Conservation (phyloP, 2,888 invertebrate genomes). For the Pteria penguin region DNA sequence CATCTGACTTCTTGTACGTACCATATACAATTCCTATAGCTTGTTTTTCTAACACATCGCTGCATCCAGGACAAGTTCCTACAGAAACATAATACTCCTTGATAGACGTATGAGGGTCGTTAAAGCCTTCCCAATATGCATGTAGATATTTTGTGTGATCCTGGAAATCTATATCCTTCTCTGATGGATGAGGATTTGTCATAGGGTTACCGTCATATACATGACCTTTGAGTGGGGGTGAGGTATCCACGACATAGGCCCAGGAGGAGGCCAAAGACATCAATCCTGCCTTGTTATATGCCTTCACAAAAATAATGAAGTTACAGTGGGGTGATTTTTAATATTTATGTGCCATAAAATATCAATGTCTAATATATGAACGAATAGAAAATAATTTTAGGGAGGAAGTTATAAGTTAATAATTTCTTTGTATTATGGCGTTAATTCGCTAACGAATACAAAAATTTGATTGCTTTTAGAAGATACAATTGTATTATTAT, state of each 20-base stretch:
- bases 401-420: background rate
- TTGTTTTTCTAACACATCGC: slow-evolving; percentile 48
- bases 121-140: slow-evolving; percentile 56
- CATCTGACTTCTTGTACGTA: too few species aligned
- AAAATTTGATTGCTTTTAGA: too few species aligned
- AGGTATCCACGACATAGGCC: slow-evolving; percentile 53
- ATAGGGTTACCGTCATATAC: slow-evolving; percentile 48
- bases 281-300: slow-evolving; percentile 53
- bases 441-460: too few species aligned
- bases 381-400: background rate
- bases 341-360: too few species aligned
- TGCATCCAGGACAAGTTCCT: slow-evolving; percentile 53
- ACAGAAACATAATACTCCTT: slow-evolving; percentile 47
- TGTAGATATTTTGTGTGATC: slow-evolving; percentile 38
- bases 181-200: background rate
- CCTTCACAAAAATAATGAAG: slow-evolving; percentile 27
- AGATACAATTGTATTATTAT: too few species aligned
- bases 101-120: slow-evolving; percentile 55
- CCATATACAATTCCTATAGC: slow-evolving; percentile 45
- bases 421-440: too few species aligned
- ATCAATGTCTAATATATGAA: background rate
- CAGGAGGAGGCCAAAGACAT: slow-evolving; percentile 50
- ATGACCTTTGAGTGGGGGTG: slow-evolving; percentile 52
- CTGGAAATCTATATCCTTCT: slow-evolving; percentile 50
- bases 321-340: too few species aligned